Base-by-base conservation (phyloP, 37 sponge, comb jelly and placozoan species). In the Aphrocallistes beatrix region DNA sequence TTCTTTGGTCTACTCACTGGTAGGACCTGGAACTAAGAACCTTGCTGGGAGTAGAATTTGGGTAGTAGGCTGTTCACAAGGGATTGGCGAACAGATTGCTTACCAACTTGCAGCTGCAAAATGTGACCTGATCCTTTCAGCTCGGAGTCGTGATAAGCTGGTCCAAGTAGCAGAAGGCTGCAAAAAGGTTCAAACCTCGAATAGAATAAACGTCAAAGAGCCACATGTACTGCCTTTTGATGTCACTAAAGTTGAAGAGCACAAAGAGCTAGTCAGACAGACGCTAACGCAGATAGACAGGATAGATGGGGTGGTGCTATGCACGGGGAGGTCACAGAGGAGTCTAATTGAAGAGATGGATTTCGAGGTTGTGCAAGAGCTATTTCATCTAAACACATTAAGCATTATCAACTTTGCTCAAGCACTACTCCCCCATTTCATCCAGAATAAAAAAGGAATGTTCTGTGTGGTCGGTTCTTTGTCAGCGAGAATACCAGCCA, bases 71-170 rank as follows among this genome's bases (percentile, higher is more conserved):
- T 60, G 75, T 13, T 60, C 75, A 25, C 75, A 60, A 13, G 75
- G 75, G 75, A 60, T 60, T 6, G 75, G 75, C 10, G 75, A 60
- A 30, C 28, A 60, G 25, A 60, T 60, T 6, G 75, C n/a, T 3
- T 60, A 60, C 34, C 75, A 60, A 60, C n/a, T 60, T 25, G 75
- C 75, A 25, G 75, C 75, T 32, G 75, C 75, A 6, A 60, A 60
- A 28, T 60, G 75, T 13, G 75, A 60, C 6, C n/a, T 60, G 75
- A 13, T 60, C 6, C 34, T 60, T 3, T 60, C 75, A 60, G 75
- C 75, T 60, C 10, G 75, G 34, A 60, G 32, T 30, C 3, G 34
- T 13, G 75, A 60, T 60, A 60, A 60, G 34, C 75, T 60, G 21
- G 75, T 13, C 21, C 10, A 3, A 6, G 75, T 60, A 60, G 75